Percentiles rank a stretch among this genome's conserved stretches.
Conservation (phyloP, 2,113 vertebrate species). For the Oostethus manadensis region DNA sequence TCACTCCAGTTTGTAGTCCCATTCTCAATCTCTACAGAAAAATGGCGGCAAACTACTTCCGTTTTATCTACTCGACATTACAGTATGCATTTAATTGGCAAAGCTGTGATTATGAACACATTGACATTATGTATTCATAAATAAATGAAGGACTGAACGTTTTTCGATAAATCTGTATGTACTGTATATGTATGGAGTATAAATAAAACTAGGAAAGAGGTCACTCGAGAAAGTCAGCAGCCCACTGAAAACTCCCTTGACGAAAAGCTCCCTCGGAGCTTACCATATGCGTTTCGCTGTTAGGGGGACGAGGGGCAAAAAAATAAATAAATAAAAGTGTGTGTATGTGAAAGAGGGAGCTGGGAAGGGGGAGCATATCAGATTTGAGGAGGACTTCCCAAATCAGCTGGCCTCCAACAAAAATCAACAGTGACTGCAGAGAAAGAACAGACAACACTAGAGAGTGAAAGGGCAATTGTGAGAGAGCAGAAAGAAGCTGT, state of each 20-base stretch:
- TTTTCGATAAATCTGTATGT: slow-evolving; percentile 4
- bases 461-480: slow-evolving; percentile 11
- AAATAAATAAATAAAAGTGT: not conserved
- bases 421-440: slow-evolving; percentile 25
- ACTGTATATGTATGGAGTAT: slow-evolving; percentile 7
- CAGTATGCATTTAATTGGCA: too few relatives aligned
- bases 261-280: slow-evolving; percentile 46
- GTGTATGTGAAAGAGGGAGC: not conserved
- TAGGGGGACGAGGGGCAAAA: not conserved
- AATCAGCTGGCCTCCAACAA: slow-evolving; percentile 25
- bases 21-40: too few relatives aligned
- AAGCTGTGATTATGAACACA: too few relatives aligned
- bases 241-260: slow-evolving; percentile 40
- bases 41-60: too few relatives aligned
- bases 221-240: slow-evolving; percentile 28
- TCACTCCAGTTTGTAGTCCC: too few relatives aligned
- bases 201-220: slow-evolving; percentile 53
- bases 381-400: slow-evolving; percentile 13
- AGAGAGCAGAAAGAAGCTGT: slow-evolving; percentile 21
- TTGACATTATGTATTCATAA: too few relatives aligned
- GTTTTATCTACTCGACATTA: too few relatives aligned
- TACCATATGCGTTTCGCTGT: slow-evolving; percentile 33
- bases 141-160: not conserved
- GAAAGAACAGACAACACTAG: slow-evolving; percentile 9
- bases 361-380: not conserved